phyloP scores from a whole-genome alignment of 2,797 vertebrate genomes.

The Lepidocolaptes lacrymiger region DNA sequence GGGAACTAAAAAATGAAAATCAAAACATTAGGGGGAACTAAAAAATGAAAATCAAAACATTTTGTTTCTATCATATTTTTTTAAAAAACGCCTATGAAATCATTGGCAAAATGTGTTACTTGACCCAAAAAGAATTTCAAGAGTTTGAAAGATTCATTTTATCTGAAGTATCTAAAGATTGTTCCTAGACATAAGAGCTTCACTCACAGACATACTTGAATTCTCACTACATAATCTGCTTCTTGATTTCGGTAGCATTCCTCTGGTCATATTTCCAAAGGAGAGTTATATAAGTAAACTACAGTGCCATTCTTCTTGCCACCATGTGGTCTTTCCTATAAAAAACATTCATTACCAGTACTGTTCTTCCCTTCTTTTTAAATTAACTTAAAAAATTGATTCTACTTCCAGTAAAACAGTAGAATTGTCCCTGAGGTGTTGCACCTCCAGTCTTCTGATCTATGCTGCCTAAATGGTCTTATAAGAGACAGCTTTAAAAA shows the following conservation, averaged over 20 bases:
- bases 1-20: not conserved
- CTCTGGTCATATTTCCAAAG: not conserved
- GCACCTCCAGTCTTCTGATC: not conserved
- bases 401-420: not conserved
- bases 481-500: not conserved
- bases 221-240: not conserved
- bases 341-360: not conserved
- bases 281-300: not conserved
- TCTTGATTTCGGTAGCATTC: not conserved
- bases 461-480: not conserved
- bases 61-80: not conserved
- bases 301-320: not conserved
- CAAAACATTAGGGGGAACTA: not conserved
- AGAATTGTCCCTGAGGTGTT: not conserved
- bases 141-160: not conserved
- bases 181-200: not conserved
- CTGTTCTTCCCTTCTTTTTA: not conserved
- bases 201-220: not conserved
- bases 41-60: rapidly evolving
- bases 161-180: not conserved
- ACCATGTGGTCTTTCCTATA: not conserved
- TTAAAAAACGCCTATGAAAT: not conserved
- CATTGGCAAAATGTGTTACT: not conserved
- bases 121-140: not conserved
- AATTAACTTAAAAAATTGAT: not conserved